A percentile compares a stretch with the other conserved stretches of the same genome.
phyloP scores from a whole-genome alignment of 1,140 invertebrate species.

The Drosophila sechellia region DNA sequence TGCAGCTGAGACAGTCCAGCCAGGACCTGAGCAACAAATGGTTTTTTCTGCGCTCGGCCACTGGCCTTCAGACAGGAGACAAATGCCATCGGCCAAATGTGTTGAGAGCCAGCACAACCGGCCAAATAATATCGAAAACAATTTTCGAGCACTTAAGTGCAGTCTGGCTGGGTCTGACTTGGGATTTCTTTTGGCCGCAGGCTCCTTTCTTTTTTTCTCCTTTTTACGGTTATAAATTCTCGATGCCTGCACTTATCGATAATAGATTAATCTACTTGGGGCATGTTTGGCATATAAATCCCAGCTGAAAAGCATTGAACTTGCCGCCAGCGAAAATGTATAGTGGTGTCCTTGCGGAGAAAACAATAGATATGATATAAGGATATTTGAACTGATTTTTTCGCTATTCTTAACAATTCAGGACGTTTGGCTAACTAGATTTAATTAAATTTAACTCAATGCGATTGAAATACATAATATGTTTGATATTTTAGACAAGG shows the following conservation, averaged over 20 bases:
- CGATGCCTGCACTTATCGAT: slow-evolving; percentile 82
- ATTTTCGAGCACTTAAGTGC: slow-evolving; percentile 84
- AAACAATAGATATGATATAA: not conserved
- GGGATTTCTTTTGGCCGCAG: slow-evolving; percentile 53
- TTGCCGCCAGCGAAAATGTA: slow-evolving; percentile 16
- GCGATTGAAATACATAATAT: no score
- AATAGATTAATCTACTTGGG: slow-evolving; percentile 84
- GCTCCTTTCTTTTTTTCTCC: slow-evolving; percentile 40
- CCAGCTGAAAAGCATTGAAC: slow-evolving; percentile 37
- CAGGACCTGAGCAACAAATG: slow-evolving; percentile 70
- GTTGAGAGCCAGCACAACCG: slow-evolving; percentile 68
- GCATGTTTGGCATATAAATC: slow-evolving; percentile 75
- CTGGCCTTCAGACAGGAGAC: slow-evolving; percentile 68
- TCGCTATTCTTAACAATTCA: no score
- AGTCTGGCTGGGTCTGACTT: slow-evolving; percentile 66
- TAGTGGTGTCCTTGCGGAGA: not conserved
- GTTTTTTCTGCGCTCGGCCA: slow-evolving; percentile 65
- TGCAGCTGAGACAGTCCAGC: slow-evolving; percentile 64
- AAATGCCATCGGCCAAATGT: slow-evolving; percentile 80
- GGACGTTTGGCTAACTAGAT: no score
- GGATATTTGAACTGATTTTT: not conserved
- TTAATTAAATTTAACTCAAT: no score
- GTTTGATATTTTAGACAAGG: no score
- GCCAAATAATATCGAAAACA: slow-evolving; percentile 81
- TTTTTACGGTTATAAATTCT: slow-evolving; percentile 80